A percentile compares a stretch with the other conserved stretches of the same genome.
phyloP scores from a whole-genome alignment of 2,888 invertebrate species.

The Calameuta pallipes region DNA sequence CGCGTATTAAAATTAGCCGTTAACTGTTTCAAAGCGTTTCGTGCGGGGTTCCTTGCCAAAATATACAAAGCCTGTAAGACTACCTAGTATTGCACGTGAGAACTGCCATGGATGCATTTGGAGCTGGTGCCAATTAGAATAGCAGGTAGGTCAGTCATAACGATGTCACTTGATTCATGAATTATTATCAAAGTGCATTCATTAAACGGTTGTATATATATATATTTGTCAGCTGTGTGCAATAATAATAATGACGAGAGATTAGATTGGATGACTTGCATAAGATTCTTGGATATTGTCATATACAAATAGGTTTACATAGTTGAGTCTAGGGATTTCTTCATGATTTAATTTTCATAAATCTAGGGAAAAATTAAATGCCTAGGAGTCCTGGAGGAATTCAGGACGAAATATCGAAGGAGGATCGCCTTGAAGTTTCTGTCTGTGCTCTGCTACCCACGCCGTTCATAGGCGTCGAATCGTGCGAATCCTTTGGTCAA shows the following conservation, averaged over 20 bases:
- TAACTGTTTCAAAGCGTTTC: slow-evolving; percentile 22
- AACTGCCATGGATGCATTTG: background rate
- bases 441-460: slow-evolving; percentile 5
- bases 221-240: background rate
- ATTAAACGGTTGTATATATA: background rate
- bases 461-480: slow-evolving; percentile 4
- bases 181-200: background rate
- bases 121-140: background rate
- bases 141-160: background rate
- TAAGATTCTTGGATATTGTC: too few species aligned
- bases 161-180: background rate
- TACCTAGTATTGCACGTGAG: background rate
- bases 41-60: slow-evolving; percentile 19
- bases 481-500: background rate
- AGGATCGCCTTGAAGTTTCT: slow-evolving; percentile 5
- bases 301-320: background rate
- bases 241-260: background rate
- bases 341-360: background rate
- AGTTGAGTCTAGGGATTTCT: background rate
- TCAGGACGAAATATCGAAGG: background rate
- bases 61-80: slow-evolving; percentile 12
- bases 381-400: background rate
- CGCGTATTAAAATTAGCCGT: slow-evolving; percentile 24
- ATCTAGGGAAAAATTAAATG: background rate
- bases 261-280: too few species aligned